These are phyloP conservation scores for Tillus elongatus DNA, from an alignment of 2,888 invertebrate species.

Conservation along the genomic window DNA sequence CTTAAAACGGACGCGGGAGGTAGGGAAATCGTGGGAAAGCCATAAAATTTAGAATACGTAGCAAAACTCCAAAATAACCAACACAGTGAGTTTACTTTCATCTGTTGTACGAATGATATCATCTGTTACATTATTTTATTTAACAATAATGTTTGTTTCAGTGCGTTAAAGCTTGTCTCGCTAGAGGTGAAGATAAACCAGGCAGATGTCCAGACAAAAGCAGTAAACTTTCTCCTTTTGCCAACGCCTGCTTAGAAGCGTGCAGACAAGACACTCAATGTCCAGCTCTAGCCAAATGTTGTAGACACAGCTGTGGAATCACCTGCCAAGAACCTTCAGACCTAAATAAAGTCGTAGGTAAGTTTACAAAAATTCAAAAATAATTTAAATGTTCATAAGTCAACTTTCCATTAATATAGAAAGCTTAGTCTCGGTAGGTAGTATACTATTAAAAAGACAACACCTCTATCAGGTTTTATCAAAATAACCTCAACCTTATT, in stretches of 20 bases:
- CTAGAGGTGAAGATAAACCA: conserved; percentile 43
- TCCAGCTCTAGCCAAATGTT: conserved; percentile 60
- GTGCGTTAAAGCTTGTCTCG: conserved; percentile 52
- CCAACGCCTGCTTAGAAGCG: conserved; percentile 51
- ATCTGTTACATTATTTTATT: too few species aligned
- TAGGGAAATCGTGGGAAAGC: too few species aligned
- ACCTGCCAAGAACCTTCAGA: conserved; percentile 58
- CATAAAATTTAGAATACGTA: too few species aligned
- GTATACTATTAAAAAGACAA: not conserved
- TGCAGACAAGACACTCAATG: conserved; percentile 61
- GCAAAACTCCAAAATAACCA: too few species aligned
- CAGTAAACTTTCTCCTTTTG: conserved; percentile 44
- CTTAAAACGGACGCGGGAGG: too few species aligned
- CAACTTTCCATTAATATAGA: too few species aligned
- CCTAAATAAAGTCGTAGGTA: conserved; percentile 50
- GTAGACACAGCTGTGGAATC: conserved; percentile 57
- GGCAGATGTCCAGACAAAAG: conserved; percentile 41
- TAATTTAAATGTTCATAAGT: not conserved
- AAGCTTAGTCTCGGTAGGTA: too few species aligned
- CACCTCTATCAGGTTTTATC: too few species aligned
- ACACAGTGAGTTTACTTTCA: too few species aligned
- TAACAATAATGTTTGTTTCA: conserved; percentile 32
- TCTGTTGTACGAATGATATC: too few species aligned
- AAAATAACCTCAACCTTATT: too few species aligned
- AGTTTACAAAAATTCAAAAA: conserved; percentile 19